Base-by-base conservation (phyloP, 1,140 invertebrate genomes). In the Papilio dardanus region DNA sequence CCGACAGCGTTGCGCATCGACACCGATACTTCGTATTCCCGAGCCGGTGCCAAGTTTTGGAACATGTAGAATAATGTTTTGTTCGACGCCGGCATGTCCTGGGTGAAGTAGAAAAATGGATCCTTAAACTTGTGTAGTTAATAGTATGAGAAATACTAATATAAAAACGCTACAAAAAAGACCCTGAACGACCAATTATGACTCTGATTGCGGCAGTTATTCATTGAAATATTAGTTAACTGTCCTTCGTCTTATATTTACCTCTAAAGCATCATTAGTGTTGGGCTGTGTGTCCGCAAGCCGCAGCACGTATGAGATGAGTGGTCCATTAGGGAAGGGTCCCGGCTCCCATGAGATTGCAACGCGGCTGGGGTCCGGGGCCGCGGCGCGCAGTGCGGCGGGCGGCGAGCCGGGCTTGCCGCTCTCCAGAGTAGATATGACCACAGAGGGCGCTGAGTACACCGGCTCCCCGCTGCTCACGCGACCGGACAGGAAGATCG, bases 341-440 rank as follows among this genome's bases (percentile, higher is more conserved):
- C 98, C 98, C 5, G 97, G 96, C 89, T 96, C 95, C 98, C 98
- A 99, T 79, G 96, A 97, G 14, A 99, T 95, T 74, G 97, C 97
- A 31, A 99, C 96, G 78, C 97, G 95, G 77, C 95, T 96, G n/a
- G 96, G 95, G 87, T 98, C 97, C 37, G 98, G 95, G 0, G 97
- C 96, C 33, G 96, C 95, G n/a, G 96, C 94, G 79, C 96, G 95
- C 76, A 98, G 94, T 77, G 96, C 96, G 76, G 94, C 90, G 37
- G 97, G 97, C 35, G 96, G 92, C 5, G 97, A 97, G 58, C 95
- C 94, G 7, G 97, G 97, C 21, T 95, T 93, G 66, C 97, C 97
- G 50, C 94, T 94, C 2, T 96, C 95, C 16, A 96, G 88, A 0
- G 98, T 99, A 68, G 95, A 95, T 83, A 98, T 98, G 16, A 96